Evolutionary conservation across 2,888 invertebrate genomes (phyloP), one percentile per base, ranked within the genome.

Genomic region (Ephialtes manifestator): DNA sequence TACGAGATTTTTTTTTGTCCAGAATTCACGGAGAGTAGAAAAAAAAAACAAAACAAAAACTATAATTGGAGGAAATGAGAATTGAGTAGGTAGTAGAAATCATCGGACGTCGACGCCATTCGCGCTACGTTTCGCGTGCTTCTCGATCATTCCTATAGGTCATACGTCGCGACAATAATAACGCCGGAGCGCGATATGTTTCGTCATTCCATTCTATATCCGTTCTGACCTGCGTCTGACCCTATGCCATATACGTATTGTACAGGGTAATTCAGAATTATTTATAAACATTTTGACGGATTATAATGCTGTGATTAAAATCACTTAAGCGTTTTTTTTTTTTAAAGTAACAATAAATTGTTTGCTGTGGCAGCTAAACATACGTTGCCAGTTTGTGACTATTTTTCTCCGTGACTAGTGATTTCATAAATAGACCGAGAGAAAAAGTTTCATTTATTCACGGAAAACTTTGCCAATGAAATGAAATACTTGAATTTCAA

Each of bases 191-290:
- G 28, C 67, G 58, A 78, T 74, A 58, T 43, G 68, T 68, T 43
- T 72, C 74, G 60, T 79, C 68, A 55, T 79, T 46, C 60, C 60
- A 83, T 72, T 79, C 68, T 75, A 68, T 83, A 83, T 78, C 60
- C 46, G 74, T 51, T 43, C 53, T 65, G 83, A 83, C 70, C 78
- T 24, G 43, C 11, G 74, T 51, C 74, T 68, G 79, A 83, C 78
- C 83, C 68, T 48, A 53, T 20, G 46, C 18, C 39, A 15, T 51
- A 75, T 55, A 67, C 28, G 28, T 58, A 31, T 65, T 58, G 10
- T 35, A 63, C 31, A 60, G 7, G 11, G 4, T 8, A n/a, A 10
- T 53, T 18, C 20, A 53, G 4, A 35, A 35, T 39, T 58, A 28
- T 28, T 10, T 28, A 58, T 58, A 28, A 11, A 5, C 7, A 0